phyloP scores from a whole-genome alignment of 2,797 vertebrate genomes.

The Varecia variegata region DNA sequence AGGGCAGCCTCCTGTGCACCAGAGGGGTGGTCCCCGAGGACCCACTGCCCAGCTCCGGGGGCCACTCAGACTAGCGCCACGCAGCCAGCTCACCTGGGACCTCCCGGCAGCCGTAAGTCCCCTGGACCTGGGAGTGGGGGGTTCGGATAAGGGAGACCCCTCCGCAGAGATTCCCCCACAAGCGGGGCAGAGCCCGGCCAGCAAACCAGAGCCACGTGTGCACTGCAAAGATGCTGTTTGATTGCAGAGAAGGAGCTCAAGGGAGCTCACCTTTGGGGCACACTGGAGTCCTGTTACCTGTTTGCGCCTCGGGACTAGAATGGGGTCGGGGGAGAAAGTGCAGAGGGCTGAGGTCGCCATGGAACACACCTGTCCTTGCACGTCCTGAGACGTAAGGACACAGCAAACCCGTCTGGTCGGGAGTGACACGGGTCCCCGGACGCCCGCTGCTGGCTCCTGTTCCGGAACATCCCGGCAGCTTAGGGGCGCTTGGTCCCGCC shows the following conservation, averaged over 20 bases:
- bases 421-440: too few species aligned
- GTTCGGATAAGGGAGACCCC: accelerated
- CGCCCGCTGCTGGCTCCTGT: too few species aligned
- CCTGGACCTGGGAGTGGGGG: accelerated
- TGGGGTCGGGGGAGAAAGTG: too few species aligned
- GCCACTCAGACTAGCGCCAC: accelerated
- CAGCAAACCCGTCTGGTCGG: background rate
- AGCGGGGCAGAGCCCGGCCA: accelerated
- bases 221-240: accelerated
- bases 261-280: accelerated
- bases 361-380: accelerated
- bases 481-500: background rate
- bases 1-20: accelerated
- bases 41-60: accelerated
- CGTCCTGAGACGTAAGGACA: too few species aligned
- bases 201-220: accelerated
- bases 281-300: accelerated
- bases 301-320: background rate
- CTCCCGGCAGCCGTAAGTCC: background rate
- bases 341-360: background rate
- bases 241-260: accelerated
- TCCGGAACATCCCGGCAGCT: too few species aligned
- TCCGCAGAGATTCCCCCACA: accelerated
- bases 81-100: background rate
- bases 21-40: too few species aligned